Percentiles rank a stretch among this genome's conserved stretches.
Evolutionary conservation across 2,888 invertebrate species (phyloP).

Genomic region (Caenorhabditis sp.): DNA sequence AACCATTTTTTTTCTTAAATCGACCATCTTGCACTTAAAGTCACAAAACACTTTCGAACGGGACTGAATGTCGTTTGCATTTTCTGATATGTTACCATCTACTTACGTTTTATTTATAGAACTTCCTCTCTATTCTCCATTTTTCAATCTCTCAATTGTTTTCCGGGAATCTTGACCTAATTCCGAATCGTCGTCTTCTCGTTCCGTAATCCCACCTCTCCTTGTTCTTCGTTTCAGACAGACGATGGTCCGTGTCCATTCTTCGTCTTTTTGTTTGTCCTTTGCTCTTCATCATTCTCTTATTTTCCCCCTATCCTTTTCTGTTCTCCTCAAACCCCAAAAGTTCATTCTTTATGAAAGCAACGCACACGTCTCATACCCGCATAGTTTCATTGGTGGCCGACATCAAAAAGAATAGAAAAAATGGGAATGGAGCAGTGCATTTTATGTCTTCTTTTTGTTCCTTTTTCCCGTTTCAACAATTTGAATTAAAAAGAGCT

Average conservation of each 20-base stretch:
- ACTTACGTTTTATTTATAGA: conserved; percentile 4
- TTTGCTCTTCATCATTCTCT: neutral
- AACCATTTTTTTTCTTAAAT: too few species aligned
- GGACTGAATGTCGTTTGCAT: neutral
- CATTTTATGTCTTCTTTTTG: conserved; percentile 45
- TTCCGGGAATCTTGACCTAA: conserved; percentile 33
- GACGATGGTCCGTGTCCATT: conserved; percentile 15
- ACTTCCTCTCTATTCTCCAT: neutral
- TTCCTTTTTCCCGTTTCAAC: neutral
- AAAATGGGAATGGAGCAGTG: conserved; percentile 25
- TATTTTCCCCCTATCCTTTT: neutral
- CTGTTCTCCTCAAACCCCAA: neutral
- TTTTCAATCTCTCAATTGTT: conserved; percentile 25
- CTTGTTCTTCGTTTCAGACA: conserved; percentile 21
- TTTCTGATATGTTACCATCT: neutral
- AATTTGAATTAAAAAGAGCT: conserved; percentile 44
- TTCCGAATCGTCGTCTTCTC: conserved; percentile 19
- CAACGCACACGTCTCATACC: conserved; percentile 34
- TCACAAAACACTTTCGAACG: too few species aligned
- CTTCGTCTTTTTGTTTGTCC: conserved; percentile 5
- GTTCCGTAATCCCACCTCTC: conserved; percentile 39
- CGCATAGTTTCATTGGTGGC: conserved; percentile 38
- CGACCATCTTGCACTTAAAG: too few species aligned
- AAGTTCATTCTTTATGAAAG: conserved; percentile 38
- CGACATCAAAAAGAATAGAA: conserved; percentile 14